Conservation (phyloP, 2,797 vertebrate species). For the Hyperoplus lanceolatus region DNA sequence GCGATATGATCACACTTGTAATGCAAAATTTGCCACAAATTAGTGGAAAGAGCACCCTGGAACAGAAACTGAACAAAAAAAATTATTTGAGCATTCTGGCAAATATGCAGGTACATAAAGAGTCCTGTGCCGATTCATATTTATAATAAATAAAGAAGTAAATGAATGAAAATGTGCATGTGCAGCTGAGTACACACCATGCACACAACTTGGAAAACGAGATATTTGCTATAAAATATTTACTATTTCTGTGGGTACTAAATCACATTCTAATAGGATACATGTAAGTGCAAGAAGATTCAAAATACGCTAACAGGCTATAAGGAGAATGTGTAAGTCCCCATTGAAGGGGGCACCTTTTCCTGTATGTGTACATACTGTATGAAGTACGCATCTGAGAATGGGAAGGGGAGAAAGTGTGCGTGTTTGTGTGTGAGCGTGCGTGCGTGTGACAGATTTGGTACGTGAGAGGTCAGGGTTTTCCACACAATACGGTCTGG, state of each 20-base stretch:
- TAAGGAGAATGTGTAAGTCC: constrained; percentile 14
- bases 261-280: constrained; percentile 29
- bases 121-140: not conserved
- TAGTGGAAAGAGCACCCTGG: not conserved
- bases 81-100: not conserved
- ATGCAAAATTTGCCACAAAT: not conserved
- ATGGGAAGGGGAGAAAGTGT: constrained; percentile 13
- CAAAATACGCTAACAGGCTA: constrained; percentile 24
- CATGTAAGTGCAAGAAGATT: constrained; percentile 42
- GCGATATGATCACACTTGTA: too few relatives aligned
- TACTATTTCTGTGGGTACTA: constrained; percentile 36
- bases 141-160: not conserved
- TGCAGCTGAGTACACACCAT: not conserved
- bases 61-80: not conserved
- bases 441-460: constrained; percentile 38
- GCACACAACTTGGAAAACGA: constrained; percentile 15
- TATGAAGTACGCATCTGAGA: constrained; percentile 25
- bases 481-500: constrained; percentile 72
- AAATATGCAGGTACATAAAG: not conserved
- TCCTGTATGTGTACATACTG: constrained; percentile 23
- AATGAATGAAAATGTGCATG: constrained; percentile 7
- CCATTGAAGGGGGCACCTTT: constrained; percentile 17
- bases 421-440: constrained; percentile 7
- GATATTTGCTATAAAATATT: constrained; percentile 12
- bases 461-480: constrained; percentile 75